Conservation (phyloP, 2,888 invertebrate genomes). For the Parnassius apollo region DNA sequence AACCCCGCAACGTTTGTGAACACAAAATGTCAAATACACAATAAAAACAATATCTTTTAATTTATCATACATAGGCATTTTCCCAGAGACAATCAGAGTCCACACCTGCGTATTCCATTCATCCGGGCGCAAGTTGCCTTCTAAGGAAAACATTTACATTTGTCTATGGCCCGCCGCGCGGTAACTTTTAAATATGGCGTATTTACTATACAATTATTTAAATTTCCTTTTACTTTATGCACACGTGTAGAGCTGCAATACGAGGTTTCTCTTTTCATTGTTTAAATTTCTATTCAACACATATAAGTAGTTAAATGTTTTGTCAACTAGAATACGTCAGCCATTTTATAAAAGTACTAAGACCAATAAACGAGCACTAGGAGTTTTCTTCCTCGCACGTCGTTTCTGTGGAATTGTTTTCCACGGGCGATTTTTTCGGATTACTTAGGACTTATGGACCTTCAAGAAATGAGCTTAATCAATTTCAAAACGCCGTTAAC, state of each 20-base stretch:
- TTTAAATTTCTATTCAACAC: background rate
- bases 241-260: constrained; percentile 30
- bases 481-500: no score
- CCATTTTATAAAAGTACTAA: no score
- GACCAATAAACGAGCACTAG: no score
- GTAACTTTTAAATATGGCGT: constrained; percentile 31
- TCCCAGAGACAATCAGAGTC: constrained; percentile 24
- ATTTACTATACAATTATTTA: constrained; percentile 27
- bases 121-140: constrained; percentile 39
- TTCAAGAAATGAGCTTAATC: no score
- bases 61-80: constrained; percentile 26
- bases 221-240: constrained; percentile 32
- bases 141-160: constrained; percentile 36
- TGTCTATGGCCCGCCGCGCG: constrained; percentile 30
- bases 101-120: constrained; percentile 62
- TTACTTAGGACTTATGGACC: no score
- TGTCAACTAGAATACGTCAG: no score
- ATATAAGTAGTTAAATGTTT: no score
- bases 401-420: no score
- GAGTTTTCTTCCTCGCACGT: no score
- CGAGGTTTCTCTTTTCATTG: constrained; percentile 16
- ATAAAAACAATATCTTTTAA: constrained; percentile 19
- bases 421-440: no score
- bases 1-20: background rate
- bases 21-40: constrained; percentile 16